Conservation (phyloP, 2,888 invertebrate species). For the Hofmannophila pseudospretella region DNA sequence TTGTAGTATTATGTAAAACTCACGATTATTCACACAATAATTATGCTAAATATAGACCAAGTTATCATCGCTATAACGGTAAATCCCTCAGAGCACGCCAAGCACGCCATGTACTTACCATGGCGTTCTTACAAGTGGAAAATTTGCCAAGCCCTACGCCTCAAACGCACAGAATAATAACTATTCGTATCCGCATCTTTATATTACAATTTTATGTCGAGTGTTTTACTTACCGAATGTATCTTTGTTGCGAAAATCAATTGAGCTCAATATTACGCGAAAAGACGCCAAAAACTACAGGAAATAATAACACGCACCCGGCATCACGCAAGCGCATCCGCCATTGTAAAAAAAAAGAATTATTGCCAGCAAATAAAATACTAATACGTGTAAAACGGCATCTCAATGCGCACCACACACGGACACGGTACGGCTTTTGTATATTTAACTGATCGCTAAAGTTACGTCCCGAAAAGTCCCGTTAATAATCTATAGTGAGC, state of each 20-base stretch:
- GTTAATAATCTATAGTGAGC: too few species aligned
- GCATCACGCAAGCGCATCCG: constrained; percentile 77
- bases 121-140: constrained; percentile 59
- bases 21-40: constrained; percentile 9
- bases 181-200: constrained; percentile 2
- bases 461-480: too few species aligned
- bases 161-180: not conserved
- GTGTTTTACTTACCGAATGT: constrained; percentile 37
- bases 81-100: constrained; percentile 41
- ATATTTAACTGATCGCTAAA: too few species aligned
- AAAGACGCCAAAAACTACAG: constrained; percentile 62
- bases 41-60: constrained; percentile 22
- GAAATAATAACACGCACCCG: constrained; percentile 70
- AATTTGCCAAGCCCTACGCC: constrained; percentile 41
- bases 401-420: too few species aligned
- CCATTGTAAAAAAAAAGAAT: too few species aligned
- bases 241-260: constrained; percentile 38
- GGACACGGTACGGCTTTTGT: too few species aligned
- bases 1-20: constrained; percentile 21
- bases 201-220: not conserved
- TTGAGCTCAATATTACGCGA: constrained; percentile 42
- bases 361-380: too few species aligned
- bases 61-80: constrained; percentile 38
- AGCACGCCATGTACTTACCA: constrained; percentile 58
- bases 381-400: too few species aligned